Base-by-base conservation (phyloP, 2,113 vertebrate genomes). In the Brevimyrus niger region DNA sequence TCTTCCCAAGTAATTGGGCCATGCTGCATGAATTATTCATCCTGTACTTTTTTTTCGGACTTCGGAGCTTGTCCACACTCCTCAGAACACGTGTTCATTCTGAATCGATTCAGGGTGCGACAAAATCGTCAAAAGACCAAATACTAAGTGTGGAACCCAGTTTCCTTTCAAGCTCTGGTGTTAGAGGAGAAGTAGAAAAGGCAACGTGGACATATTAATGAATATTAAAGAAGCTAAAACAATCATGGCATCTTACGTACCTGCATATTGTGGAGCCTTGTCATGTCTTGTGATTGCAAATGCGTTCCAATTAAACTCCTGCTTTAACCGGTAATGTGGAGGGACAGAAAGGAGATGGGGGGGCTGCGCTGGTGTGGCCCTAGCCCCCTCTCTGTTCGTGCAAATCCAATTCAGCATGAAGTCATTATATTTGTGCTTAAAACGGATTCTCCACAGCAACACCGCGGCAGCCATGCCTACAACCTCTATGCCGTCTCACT, bases 371-470 rank as follows among this genome's bases (percentile, higher is more conserved):
- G 0, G 17, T 1, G 3, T 35, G 4, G 31, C 1, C 6, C 35
- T 42, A 80, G 6, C 73, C 73, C 35, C 31, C 35, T 80, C 73
- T 19, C 73, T 80, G 73, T 80, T 42, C 42, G 73, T 80, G 73
- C 31, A 80, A 80, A 80, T 42, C 73, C 73, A 15, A 80, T 80
- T 80, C 35, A 80, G 31, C 61, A 82, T 44, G 76, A 38, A 82
- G 76, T 82, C 76, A 82, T 82, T 82, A 82, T 82, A 44, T 82
- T 82, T 42, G 76, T 82, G 38, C 44, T n/a, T n/a, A 46, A 84
- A 84, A 84, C 21, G 8, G 44, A 84, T 84, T 84, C 44, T 44
- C 82, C 44, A n/a, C 44, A 42, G 9, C 44, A 1, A 13, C 42
- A 31, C 42, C 2, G 21, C n/a, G 44, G 27, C 82, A 47, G 82